Evolutionary conservation across 2,888 invertebrate genomes (phyloP).

Genomic region (Melieria picta): DNA sequence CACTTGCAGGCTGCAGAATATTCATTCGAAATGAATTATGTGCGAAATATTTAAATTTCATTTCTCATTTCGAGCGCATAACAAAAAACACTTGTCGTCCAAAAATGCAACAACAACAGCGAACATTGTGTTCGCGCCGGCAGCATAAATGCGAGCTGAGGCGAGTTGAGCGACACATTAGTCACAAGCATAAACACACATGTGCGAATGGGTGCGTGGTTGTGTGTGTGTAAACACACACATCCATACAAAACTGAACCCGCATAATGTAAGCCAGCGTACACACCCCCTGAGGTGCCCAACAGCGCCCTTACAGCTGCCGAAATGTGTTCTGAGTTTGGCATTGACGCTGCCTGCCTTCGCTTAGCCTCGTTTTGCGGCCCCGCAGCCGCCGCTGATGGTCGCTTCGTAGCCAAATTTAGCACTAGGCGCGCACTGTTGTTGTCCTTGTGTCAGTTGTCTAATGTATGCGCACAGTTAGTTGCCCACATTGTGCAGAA

Average conservation of each 20-base stretch:
- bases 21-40: slow-evolving; percentile 9
- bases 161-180: slow-evolving; percentile 3
- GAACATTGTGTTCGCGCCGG: neutral
- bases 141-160: neutral
- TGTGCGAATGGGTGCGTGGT: neutral
- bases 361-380: no score
- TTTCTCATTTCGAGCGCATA: slow-evolving; percentile 10
- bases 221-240: neutral
- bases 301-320: neutral
- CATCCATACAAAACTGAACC: neutral
- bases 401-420: no score
- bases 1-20: neutral
- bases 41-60: slow-evolving; percentile 12
- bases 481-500: neutral
- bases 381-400: no score
- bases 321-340: no score
- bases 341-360: no score
- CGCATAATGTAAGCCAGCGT: neutral
- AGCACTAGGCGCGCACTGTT: neutral
- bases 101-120: neutral
- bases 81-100: neutral
- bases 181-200: neutral
- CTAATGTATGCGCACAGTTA: slow-evolving; percentile 7
- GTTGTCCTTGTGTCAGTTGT: slow-evolving; percentile 18
- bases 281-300: neutral